Evolutionary conservation across 2,888 invertebrate species (phyloP).

Genomic region (Andrena haemorrhoa): DNA sequence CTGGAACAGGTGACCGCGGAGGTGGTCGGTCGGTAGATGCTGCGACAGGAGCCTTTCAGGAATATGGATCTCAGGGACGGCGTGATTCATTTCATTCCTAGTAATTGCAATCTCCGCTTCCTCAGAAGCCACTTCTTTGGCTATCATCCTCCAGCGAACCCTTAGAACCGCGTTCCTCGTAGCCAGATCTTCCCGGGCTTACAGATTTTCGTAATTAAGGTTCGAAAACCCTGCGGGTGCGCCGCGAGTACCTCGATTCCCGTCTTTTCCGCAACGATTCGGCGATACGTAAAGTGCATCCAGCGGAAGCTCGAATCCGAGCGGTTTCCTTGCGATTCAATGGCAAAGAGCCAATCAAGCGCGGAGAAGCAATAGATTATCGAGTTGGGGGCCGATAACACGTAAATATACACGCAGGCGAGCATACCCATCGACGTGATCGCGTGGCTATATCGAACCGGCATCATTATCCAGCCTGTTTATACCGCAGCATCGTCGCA

Average conservation of each 20-base stretch:
- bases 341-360: constrained; percentile 57
- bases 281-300: constrained; percentile 13
- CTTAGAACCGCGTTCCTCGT: too few species aligned
- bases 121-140: not conserved
- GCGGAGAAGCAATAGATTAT: constrained; percentile 57
- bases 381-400: constrained; percentile 39
- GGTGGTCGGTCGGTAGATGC: constrained; percentile 36
- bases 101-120: constrained; percentile 16
- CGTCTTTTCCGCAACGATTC: constrained; percentile 3
- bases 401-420: constrained; percentile 39
- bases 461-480: constrained; percentile 54
- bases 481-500: constrained; percentile 40
- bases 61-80: not conserved
- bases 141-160: not conserved
- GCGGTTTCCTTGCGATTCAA: constrained; percentile 48
- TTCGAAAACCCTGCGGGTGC: not conserved
- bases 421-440: constrained; percentile 8
- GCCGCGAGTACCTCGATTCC: not conserved
- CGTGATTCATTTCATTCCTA: constrained; percentile 4
- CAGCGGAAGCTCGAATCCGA: not conserved
- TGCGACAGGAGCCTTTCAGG: not conserved
- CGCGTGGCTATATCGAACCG: constrained; percentile 19
- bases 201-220: constrained; percentile 1
- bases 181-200: too few species aligned
- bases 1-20: constrained; percentile 37